Percentiles rank a stretch among this genome's conserved stretches.
These are phyloP conservation scores for Hybos culiciformis DNA, from an alignment of 2,888 invertebrate genomes.

Conservation along the genomic window DNA sequence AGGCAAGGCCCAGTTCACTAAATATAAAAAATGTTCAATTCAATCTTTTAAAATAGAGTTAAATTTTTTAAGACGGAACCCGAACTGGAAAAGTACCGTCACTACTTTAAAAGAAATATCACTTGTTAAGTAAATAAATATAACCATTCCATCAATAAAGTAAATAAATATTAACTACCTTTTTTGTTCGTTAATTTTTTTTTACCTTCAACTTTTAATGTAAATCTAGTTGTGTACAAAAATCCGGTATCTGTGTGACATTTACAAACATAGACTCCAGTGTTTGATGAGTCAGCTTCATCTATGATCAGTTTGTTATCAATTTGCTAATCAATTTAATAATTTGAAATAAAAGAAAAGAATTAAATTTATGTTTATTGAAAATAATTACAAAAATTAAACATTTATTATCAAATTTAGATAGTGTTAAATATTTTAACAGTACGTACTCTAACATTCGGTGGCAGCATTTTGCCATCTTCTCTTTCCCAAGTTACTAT, in stretches of 20 bases:
- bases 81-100: too few species aligned
- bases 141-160: too few species aligned
- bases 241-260: constrained; percentile 41
- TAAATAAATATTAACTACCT: background rate
- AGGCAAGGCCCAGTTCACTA: background rate
- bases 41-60: too few species aligned
- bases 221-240: constrained; percentile 40
- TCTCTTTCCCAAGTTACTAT: constrained; percentile 32
- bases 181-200: too few species aligned
- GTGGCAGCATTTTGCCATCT: constrained; percentile 27
- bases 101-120: too few species aligned
- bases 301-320: constrained; percentile 47
- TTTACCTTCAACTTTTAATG: constrained; percentile 33
- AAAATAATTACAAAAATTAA: background rate
- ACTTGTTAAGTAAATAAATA: too few species aligned
- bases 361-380: background rate
- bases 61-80: too few species aligned
- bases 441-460: constrained; percentile 25
- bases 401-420: background rate
- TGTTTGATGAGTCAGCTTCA: constrained; percentile 61
- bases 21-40: background rate
- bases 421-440: too few species aligned
- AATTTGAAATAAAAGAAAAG: background rate
- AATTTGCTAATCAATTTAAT: constrained; percentile 26
- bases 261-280: constrained; percentile 75